A percentile compares a stretch with the other conserved stretches of the same genome.
These are phyloP conservation scores for Lindbergichthys nudifrons DNA, from an alignment of 2,797 vertebrate genomes.

Conservation along the genomic window DNA sequence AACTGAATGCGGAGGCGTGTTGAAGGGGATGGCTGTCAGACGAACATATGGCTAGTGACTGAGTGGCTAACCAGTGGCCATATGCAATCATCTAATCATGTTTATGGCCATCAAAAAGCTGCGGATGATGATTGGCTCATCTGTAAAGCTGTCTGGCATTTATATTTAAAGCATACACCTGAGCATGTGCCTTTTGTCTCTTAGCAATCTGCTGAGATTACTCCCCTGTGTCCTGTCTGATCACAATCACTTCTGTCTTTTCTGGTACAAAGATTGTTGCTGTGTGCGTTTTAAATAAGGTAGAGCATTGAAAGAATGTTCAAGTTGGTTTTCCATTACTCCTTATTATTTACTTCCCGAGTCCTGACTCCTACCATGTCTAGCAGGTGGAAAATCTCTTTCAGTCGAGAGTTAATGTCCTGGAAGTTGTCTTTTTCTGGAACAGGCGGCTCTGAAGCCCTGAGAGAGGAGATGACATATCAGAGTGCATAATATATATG, in stretches of 20 bases:
- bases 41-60: slow-evolving; percentile 80
- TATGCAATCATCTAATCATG: slow-evolving; percentile 80
- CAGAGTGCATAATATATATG: neutral
- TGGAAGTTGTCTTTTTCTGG: slow-evolving; percentile 55
- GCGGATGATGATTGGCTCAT: slow-evolving; percentile 72
- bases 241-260: slow-evolving; percentile 40
- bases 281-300: slow-evolving; percentile 20
- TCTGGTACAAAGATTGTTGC: slow-evolving; percentile 20
- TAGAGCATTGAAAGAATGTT: slow-evolving; percentile 9
- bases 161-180: slow-evolving; percentile 66
- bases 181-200: slow-evolving; percentile 70
- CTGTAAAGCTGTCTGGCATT: slow-evolving; percentile 71
- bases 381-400: slow-evolving; percentile 68
- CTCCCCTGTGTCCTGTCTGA: slow-evolving; percentile 64
- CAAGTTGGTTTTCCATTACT: slow-evolving; percentile 1
- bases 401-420: slow-evolving; percentile 68
- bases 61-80: slow-evolving; percentile 74
- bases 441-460: slow-evolving; percentile 21
- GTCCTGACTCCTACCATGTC: slow-evolving; percentile 64
- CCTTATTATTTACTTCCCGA: neutral
- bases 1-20: slow-evolving; percentile 67
- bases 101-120: slow-evolving; percentile 73
- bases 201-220: slow-evolving; percentile 65
- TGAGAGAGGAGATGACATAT: neutral
- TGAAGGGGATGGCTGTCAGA: slow-evolving; percentile 71